A percentile compares a stretch with the other conserved stretches of the same genome.
Conservation (phyloP, 2,888 invertebrate species). For the Troglohyphantes excavatus region DNA sequence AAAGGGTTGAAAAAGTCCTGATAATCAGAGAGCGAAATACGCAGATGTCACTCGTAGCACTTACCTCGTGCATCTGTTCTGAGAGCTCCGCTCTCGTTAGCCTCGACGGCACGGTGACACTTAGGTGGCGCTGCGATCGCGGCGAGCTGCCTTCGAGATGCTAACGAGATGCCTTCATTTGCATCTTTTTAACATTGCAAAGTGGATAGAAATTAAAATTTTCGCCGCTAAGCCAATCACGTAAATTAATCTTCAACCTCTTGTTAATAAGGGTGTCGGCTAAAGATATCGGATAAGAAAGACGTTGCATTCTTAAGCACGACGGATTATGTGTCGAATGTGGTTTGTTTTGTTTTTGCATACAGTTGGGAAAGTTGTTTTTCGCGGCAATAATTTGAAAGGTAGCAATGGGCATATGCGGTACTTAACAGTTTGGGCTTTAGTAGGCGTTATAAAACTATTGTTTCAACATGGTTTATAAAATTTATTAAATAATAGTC, state of each 20-base stretch:
- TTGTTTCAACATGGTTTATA: no score
- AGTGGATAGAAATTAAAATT: conserved; percentile 76
- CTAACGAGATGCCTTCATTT: conserved; percentile 77
- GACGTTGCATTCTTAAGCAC: conserved; percentile 25
- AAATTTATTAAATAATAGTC: no score
- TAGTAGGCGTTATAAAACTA: no score
- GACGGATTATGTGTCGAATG: conserved; percentile 10
- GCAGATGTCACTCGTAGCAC: conserved; percentile 20
- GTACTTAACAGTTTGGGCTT: background rate
- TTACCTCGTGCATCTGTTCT: conserved; percentile 74
- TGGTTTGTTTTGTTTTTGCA: conserved; percentile 1
- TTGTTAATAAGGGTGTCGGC: conserved; percentile 69
- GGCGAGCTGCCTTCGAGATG: no score
- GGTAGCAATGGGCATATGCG: background rate
- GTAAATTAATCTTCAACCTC: conserved; percentile 73
- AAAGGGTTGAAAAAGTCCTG: conserved; percentile 20
- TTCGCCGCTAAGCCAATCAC: conserved; percentile 76
- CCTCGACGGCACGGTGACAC: conserved; percentile 44
- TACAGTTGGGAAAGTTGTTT: conserved; percentile 6
- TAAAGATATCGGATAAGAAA: conserved; percentile 25
- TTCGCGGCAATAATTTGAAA: conserved; percentile 3
- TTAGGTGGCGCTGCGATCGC: conserved; percentile 61
- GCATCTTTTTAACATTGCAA: conserved; percentile 78
- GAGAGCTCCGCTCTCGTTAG: conserved; percentile 46
- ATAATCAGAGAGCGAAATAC: background rate